Evolutionary conservation across 1,140 invertebrate species (phyloP), one percentile per base, ranked within the genome.

Genomic region (Oreohelix idahoensis): DNA sequence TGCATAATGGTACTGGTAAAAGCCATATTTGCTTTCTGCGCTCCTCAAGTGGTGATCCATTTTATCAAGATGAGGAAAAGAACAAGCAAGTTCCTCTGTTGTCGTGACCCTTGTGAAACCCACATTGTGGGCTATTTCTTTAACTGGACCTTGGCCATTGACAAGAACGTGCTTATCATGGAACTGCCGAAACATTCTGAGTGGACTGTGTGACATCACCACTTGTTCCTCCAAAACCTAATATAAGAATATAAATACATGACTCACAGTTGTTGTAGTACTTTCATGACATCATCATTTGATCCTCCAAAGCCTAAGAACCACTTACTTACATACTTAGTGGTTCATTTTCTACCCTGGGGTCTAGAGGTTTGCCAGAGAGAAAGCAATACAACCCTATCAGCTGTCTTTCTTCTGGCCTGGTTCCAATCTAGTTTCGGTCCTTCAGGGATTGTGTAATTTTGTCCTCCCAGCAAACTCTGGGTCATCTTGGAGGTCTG

Each of bases 191-290:
- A 95, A 95, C 91, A 95, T 94, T 89, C 93, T 93, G 17, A 96
- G 89, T 0, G 95, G 95, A 83, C 95, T 95, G 89, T 96, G 95
- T 2, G 95, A 95, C 94, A 96, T 94, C 0, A 96, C 93, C 4
- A 96, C 95, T 89, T 96, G 95, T 4, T 95, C 94, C 86, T 94
- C 93, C 2, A 89, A 83, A 29, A 94, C 90, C 94, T 94, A 81
- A 58, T 23, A 58, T 4, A 58, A 20, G 20, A 58, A 15, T 20
- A 58, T 58, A 58, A 11, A n/a, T 58, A 4, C 53, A 58, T 58
- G 53, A n/a, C 42, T 45, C 42, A 45, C 42, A 45, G 15, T 8
- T 45, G 15, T 15, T 45, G 42, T 45, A 45, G 42, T 8, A 45
- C 42, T 45, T 8, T 45, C 5, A 58, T 23, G 20, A 58, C 26